Evolutionary conservation across 2,888 invertebrate species (phyloP), one percentile per base, ranked within the genome.

Genomic region (Drosophila siamana): DNA sequence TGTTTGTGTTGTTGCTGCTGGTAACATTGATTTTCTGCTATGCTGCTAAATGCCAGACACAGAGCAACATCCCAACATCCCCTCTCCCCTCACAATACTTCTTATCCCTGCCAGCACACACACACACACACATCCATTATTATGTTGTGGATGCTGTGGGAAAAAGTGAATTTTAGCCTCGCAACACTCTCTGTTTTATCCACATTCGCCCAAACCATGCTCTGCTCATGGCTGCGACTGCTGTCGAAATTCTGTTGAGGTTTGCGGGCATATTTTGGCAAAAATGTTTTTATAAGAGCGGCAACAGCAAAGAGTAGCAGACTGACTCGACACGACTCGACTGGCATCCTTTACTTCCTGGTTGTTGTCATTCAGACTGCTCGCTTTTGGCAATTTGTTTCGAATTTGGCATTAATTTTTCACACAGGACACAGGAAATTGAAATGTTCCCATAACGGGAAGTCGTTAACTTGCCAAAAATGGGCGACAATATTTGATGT

Each of bases 401-500:
- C 78, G 47, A 78, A 80, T 85, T 85, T 80, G 77, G 75, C 80
- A 88, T 86, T 88, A 86, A 88, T 85, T 86, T 85, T 85, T 78
- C 78, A 80, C 68, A 87, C 78, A 68, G 86, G 62, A 82, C 80
- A 79, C 65, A 72, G 89, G 84, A 85, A 85, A 85, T 88, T 88
- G 84, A 86, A 85, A 85, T 88, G 87, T 83, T 84, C 56, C 87
- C 80, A 88, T 86, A 85, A 74, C 81, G 89, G 88, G 78, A 80
- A 69, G 74, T 86, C 72, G 87, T 86, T 88, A 80, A 51, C 66
- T 68, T 74, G 36, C 66, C 63, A 36, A 73, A 56, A 68, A 65
- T 65, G 28, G 44, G 30, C 54, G 44, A 50, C 57, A 70, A 47
- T 51, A 52, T 72, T 15, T 28, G 36, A 33, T 33, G 33, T 33